These are phyloP conservation scores for Semibalanus balanoides DNA, from an alignment of 1,140 invertebrate species.

Conservation along the genomic window DNA sequence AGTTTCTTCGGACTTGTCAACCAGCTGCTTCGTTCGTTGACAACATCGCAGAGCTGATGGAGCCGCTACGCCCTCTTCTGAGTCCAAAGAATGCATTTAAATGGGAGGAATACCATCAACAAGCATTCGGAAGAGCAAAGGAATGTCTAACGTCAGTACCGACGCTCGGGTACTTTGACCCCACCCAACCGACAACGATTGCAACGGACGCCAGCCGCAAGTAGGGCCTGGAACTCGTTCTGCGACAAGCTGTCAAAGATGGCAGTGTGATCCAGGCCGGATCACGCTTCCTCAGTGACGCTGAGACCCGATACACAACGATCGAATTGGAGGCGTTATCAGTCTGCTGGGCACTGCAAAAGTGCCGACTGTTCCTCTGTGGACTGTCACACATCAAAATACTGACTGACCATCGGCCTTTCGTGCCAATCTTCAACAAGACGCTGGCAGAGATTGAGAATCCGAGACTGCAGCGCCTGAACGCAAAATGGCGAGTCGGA, in stretches of 20 bases:
- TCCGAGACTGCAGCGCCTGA: no score
- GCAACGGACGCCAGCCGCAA: neutral
- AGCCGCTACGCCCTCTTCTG: slow-evolving; percentile 4
- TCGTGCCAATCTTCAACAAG: slow-evolving; percentile 22
- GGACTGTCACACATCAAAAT: slow-evolving; percentile 18
- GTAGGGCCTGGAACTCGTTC: neutral
- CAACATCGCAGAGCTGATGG: neutral
- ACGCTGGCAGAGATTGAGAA: no score
- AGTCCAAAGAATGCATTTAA: slow-evolving; percentile 3
- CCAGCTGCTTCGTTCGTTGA: slow-evolving; percentile 9
- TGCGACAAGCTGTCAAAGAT: neutral
- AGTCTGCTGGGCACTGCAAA: slow-evolving; percentile 19
- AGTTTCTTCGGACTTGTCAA: slow-evolving; percentile 12
- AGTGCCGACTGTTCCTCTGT: slow-evolving; percentile 21
- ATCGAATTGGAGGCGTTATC: slow-evolving; percentile 20
- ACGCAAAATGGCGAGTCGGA: no score
- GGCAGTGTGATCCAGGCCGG: slow-evolving; percentile 6
- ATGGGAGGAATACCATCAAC: slow-evolving; percentile 4
- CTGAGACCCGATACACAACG: slow-evolving; percentile 18
- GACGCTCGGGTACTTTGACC: slow-evolving; percentile 1
- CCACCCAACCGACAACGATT: neutral
- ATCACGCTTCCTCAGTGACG: slow-evolving; percentile 16
- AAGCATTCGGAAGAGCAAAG: neutral
- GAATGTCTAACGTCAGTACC: slow-evolving; percentile 3
- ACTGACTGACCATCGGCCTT: slow-evolving; percentile 27